Conservation (phyloP, 1,140 invertebrate species). For the Aethina tumida region DNA sequence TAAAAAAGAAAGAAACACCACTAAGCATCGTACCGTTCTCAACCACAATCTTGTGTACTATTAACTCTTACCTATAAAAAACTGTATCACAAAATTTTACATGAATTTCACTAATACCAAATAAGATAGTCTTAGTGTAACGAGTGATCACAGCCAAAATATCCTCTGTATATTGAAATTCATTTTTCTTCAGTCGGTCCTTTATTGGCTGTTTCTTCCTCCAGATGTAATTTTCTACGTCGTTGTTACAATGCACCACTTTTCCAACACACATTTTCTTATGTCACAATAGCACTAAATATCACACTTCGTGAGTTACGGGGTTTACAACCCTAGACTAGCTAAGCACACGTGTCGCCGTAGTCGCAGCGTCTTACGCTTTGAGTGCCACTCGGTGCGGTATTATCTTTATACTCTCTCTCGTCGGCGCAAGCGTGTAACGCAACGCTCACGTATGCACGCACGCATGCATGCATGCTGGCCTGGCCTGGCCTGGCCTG, state of each 20-base stretch:
- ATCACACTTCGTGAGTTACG: too few relatives aligned
- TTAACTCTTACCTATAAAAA: constrained; percentile 16
- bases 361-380: too few relatives aligned
- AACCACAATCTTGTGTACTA: background rate
- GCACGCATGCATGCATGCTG: too few relatives aligned
- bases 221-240: background rate
- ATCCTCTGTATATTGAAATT: constrained; percentile 14
- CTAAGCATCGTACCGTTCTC: background rate
- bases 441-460: too few relatives aligned
- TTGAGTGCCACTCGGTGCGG: too few relatives aligned
- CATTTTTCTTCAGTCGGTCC: constrained; percentile 1
- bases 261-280: constrained; percentile 22
- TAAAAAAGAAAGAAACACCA: constrained; percentile 37
- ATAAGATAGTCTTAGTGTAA: constrained; percentile 18
- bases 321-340: too few relatives aligned
- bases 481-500: too few relatives aligned
- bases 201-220: constrained; percentile 3
- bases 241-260: constrained; percentile 13
- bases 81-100: constrained; percentile 12
- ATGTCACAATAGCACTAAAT: too few relatives aligned
- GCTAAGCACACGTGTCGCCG: too few relatives aligned
- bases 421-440: too few relatives aligned
- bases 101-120: constrained; percentile 10
- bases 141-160: constrained; percentile 17
- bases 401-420: too few relatives aligned